phyloP scores from a whole-genome alignment of 2,797 vertebrate species.

The Hafferia zeledoni region DNA sequence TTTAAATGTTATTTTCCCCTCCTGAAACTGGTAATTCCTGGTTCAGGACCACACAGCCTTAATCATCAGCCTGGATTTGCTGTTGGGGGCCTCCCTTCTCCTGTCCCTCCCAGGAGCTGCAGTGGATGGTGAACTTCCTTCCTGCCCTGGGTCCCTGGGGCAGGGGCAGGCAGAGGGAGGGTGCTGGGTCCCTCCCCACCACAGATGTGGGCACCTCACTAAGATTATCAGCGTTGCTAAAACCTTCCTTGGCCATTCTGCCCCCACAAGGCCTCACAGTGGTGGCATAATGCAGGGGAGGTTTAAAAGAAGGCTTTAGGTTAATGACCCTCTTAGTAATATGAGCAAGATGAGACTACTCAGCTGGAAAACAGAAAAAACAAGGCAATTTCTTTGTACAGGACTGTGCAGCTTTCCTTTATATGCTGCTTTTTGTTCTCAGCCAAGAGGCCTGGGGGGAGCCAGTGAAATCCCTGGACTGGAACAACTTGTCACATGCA shows the following conservation, averaged over 20 bases:
- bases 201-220: neutral
- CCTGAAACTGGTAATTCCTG: neutral
- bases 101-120: neutral
- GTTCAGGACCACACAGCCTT: neutral
- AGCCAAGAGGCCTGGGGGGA: neutral
- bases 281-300: neutral
- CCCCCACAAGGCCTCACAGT: neutral
- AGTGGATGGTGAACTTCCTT: neutral
- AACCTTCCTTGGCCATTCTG: neutral
- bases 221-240: neutral
- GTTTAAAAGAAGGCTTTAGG: neutral
- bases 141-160: rapidly evolving
- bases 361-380: neutral
- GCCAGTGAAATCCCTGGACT: neutral
- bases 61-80: neutral
- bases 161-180: neutral
- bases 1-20: neutral
- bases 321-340: neutral
- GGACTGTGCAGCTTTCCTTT: neutral
- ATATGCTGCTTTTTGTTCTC: neutral
- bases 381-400: neutral
- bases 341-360: neutral
- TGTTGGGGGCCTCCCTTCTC: neutral
- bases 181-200: neutral
- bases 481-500: neutral